Evolutionary conservation across 92 coral and sea anemone species (phyloP).

Genomic region (Heliopora coerulea): DNA sequence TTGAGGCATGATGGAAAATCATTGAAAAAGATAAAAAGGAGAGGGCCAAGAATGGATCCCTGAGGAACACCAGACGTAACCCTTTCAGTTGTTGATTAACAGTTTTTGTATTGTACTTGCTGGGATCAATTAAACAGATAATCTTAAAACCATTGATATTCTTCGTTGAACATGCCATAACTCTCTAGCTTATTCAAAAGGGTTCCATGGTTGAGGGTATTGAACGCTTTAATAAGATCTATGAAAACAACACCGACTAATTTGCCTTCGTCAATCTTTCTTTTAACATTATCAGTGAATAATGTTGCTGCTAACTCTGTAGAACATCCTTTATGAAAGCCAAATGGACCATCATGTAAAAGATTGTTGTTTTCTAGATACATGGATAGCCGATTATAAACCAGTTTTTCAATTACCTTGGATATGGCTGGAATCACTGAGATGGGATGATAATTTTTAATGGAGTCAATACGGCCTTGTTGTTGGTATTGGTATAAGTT

Average conservation of each 20-base stretch:
- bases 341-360: conserved; percentile 12
- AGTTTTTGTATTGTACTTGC: too few relatives aligned
- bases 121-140: too few relatives aligned
- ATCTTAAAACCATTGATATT: too few relatives aligned
- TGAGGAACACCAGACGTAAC: too few relatives aligned
- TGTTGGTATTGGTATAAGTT: conserved; percentile 19
- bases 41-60: too few relatives aligned
- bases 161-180: too few relatives aligned
- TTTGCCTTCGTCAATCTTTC: conserved; percentile 30
- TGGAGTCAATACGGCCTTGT: conserved; percentile 1
- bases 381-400: conserved; percentile 3
- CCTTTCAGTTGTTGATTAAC: too few relatives aligned
- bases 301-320: conserved; percentile 31
- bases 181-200: too few relatives aligned
- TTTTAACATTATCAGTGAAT: conserved; percentile 17
- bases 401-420: conserved; percentile 22
- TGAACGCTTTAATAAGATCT: conserved; percentile 17
- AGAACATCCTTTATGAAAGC: conserved; percentile 24
- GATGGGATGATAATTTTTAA: conserved; percentile 23
- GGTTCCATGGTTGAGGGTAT: background rate
- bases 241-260: conserved; percentile 23
- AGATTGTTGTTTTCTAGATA: conserved; percentile 19
- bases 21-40: too few relatives aligned
- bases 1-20: too few relatives aligned
- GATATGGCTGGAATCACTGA: conserved; percentile 26